Base-by-base conservation (phyloP, 2,797 vertebrate species). In the Lithobates pipiens region DNA sequence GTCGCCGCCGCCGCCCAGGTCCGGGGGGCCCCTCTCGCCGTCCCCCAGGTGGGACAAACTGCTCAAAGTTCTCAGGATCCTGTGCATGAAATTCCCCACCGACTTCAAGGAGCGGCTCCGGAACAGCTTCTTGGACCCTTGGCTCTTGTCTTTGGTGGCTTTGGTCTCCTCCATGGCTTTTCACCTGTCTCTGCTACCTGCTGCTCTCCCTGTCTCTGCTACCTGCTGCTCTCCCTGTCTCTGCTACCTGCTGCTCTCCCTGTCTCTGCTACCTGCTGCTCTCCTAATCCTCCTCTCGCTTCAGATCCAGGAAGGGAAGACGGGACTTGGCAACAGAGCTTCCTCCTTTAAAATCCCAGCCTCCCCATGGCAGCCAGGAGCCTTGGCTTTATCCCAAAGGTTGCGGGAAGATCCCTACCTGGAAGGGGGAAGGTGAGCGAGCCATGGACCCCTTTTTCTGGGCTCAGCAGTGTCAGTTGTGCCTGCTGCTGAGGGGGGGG, bases 1-100 rank as follows among this genome's bases (percentile, higher is more conserved):
- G 88, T 97, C 96, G 16, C 81, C 96, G 76, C 96, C 96, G 88
- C 97, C 96, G 16, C 81, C 77, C 80, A 95, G 94, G 86, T 94
- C 93, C 0, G 84, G 89, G 85, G 92, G 90, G 61, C 90, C 89
- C 77, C 90, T 87, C 10, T 91, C 91, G 1, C 88, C 91, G 85
- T 93, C 93, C 81, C 93, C 92, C 82, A 93, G 94, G 94, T 93
- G 95, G 89, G 94, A 90, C 88, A 95, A 93, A 93, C 93, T 95
- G 86, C 94, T 93, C 89, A 96, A 96, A 95, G 93, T 86, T 85
- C 73, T 89, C 39, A 78, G 42, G 42, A 86, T 61, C 84, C 80
- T 80, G 11, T 84, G 76, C 68, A 81, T 68, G 57, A 83, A 82
- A 76, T 78, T 63, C n/a, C 78, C 77, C 80, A 81, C 68, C 23